Conservation (phyloP, 2,888 invertebrate genomes). For the Hemicrepidius hirtus region DNA sequence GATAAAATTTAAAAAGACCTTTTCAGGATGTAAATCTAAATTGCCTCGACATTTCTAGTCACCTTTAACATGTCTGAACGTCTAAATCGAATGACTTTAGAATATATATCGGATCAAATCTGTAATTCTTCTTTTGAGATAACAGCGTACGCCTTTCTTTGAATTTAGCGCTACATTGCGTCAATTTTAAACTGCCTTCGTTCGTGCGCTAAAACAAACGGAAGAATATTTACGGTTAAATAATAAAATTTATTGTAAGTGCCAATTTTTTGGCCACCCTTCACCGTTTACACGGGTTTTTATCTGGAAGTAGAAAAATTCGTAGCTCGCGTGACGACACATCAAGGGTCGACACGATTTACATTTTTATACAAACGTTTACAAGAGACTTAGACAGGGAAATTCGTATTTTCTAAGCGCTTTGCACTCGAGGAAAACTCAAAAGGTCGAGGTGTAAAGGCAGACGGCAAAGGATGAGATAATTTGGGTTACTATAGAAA, state of each 20-base stretch:
- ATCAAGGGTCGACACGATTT: constrained; percentile 14
- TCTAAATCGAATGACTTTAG: constrained; percentile 7
- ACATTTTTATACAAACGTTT: constrained; percentile 15
- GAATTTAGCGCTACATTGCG: too few relatives aligned
- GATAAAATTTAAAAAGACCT: constrained; percentile 9
- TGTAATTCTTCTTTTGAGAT: not conserved
- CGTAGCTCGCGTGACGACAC: constrained; percentile 4
- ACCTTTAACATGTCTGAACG: constrained; percentile 12
- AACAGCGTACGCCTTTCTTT: too few relatives aligned
- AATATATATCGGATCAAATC: constrained; percentile 15
- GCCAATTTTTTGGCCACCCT: too few relatives aligned
- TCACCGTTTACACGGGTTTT: not conserved
- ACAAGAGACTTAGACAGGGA: constrained; percentile 7
- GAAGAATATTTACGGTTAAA: too few relatives aligned
- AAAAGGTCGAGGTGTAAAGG: constrained; percentile 12
- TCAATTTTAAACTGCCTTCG: too few relatives aligned
- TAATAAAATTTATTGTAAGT: too few relatives aligned
- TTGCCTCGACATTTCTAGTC: constrained; percentile 15
- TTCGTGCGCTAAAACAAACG: too few relatives aligned
- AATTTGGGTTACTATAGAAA: constrained; percentile 17
- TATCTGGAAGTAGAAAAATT: not conserved
- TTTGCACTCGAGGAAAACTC: not conserved
- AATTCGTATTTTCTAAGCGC: constrained; percentile 14
- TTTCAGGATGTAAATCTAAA: constrained; percentile 9
- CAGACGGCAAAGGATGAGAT: constrained; percentile 8